A percentile compares a stretch with the other conserved stretches of the same genome.
phyloP scores from a whole-genome alignment of 1,140 invertebrate species.

The Brachionus manjavacas region DNA sequence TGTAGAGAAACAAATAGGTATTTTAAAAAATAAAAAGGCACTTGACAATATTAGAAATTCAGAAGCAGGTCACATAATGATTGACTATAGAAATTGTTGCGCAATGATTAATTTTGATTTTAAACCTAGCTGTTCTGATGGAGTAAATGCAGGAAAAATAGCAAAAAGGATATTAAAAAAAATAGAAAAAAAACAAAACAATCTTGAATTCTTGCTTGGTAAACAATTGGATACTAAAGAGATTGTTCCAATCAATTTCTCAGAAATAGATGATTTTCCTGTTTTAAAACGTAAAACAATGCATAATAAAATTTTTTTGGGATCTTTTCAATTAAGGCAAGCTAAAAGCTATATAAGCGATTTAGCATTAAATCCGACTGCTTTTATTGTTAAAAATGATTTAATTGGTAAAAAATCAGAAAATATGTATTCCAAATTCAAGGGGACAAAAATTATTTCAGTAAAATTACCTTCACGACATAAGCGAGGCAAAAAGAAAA shows the following conservation, averaged over 20 bases:
- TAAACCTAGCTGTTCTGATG: constrained; percentile 9
- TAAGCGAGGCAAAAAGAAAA: constrained; percentile 7
- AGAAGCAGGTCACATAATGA: neutral
- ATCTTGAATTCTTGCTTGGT: constrained; percentile 1
- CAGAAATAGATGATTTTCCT: neutral
- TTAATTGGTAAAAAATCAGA: neutral
- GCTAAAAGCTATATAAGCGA: neutral
- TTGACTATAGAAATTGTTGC: neutral
- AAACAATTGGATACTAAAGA: neutral
- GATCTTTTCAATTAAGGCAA: constrained; percentile 9
- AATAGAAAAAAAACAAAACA: neutral
- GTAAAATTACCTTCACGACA: neutral
- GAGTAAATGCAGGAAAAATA: neutral
- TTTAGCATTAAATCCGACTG: neutral
- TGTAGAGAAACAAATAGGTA: neutral
- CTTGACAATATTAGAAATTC: constrained; percentile 24
- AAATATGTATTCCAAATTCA: neutral
- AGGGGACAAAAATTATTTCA: neutral
- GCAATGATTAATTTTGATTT: neutral
- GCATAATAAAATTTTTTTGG: neutral
- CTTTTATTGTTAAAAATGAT: neutral
- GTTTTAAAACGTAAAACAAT: neutral
- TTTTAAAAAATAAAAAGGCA: neutral
- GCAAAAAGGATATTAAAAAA: neutral
- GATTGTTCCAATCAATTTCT: neutral